Evolutionary conservation across 2,888 invertebrate species (phyloP).

Genomic region (Xanthia icteritia): DNA sequence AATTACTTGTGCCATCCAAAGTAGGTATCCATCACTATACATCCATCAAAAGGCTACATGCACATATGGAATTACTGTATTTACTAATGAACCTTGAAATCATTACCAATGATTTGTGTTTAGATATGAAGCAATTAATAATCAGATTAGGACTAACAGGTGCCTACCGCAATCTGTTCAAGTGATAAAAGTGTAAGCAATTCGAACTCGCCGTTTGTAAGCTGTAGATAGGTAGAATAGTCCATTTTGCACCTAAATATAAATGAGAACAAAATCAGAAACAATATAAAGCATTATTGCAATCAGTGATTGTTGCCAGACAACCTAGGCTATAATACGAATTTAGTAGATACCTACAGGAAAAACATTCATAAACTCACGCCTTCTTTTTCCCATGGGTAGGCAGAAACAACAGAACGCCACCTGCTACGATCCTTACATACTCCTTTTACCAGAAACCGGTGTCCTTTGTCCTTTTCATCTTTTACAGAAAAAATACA

Average conservation of each 20-base stretch:
- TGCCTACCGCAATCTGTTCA: constrained; percentile 12
- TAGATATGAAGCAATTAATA: constrained; percentile 22
- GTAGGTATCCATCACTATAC: neutral
- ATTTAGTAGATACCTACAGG: too few species aligned
- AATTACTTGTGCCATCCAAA: neutral
- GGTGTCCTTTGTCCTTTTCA: too few species aligned
- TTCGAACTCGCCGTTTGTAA: neutral
- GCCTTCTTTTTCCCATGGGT: too few species aligned
- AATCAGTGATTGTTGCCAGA: neutral
- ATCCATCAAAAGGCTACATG: neutral
- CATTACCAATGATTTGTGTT: constrained; percentile 9
- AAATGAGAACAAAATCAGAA: neutral
- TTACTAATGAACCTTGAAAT: constrained; percentile 1
- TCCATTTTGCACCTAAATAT: neutral
- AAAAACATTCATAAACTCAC: neutral
- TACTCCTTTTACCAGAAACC: too few species aligned
- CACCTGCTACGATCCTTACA: too few species aligned
- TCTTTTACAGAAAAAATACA: neutral
- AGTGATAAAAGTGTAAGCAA: constrained; percentile 19
- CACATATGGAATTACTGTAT: neutral
- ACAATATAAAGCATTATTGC: neutral
- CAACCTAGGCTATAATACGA: neutral
- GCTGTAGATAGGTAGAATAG: neutral
- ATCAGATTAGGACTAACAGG: constrained; percentile 22
- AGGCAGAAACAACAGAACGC: too few species aligned